Evolutionary conservation across 2,113 vertebrate genomes (phyloP).

Genomic region (Petaurus breviceps): DNA sequence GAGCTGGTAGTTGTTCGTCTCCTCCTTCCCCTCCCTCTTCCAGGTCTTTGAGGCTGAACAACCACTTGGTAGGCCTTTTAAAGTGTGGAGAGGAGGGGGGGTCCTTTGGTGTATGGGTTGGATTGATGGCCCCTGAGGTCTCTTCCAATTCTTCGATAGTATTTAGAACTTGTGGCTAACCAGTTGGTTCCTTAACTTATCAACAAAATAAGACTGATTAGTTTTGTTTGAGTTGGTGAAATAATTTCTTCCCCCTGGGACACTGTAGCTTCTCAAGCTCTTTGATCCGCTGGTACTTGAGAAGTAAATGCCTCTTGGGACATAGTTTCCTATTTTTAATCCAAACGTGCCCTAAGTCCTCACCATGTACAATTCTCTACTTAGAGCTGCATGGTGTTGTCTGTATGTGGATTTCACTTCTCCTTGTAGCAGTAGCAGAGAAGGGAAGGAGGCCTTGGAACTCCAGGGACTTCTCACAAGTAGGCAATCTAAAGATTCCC

Average conservation of each 20-base stretch:
- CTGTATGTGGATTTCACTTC: conserved; percentile 26
- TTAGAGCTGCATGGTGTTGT: conserved; percentile 40
- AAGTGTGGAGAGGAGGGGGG: background rate
- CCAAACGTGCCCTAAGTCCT: conserved; percentile 28
- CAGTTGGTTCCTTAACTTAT: conserved; percentile 50
- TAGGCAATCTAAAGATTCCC: background rate
- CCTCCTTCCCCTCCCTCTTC: conserved; percentile 35
- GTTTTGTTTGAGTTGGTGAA: conserved; percentile 65
- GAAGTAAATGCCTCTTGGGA: conserved; percentile 59
- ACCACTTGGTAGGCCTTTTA: background rate
- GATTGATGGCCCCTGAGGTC: conserved; percentile 20
- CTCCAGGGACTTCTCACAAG: background rate
- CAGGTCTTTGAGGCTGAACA: conserved; percentile 39
- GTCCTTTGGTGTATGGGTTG: background rate
- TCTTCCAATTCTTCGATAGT: conserved; percentile 48
- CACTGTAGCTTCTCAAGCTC: conserved; percentile 54
- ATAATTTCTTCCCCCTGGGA: conserved; percentile 51
- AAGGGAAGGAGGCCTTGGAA: background rate
- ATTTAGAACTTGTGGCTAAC: conserved; percentile 49
- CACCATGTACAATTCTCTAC: conserved; percentile 24
- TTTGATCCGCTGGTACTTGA: conserved; percentile 60
- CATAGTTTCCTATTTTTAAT: conserved; percentile 60
- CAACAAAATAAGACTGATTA: conserved; percentile 53
- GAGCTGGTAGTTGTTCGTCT: background rate
- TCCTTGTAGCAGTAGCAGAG: conserved; percentile 6